Conservation (phyloP, 2,113 vertebrate genomes). For the Thermophis baileyi region DNA sequence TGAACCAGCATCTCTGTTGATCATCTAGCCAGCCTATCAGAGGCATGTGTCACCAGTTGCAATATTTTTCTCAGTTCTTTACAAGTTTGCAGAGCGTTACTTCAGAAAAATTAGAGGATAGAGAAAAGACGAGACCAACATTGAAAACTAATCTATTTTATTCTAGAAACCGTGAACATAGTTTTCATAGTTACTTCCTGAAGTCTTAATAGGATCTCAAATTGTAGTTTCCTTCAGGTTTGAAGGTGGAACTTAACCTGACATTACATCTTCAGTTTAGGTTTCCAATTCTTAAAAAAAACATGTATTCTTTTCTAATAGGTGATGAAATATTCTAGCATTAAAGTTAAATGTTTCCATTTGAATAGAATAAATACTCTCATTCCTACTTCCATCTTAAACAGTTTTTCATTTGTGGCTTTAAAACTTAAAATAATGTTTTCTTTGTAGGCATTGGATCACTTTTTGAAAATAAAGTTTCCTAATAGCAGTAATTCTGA, state of each 20-base stretch:
- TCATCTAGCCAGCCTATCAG: neutral
- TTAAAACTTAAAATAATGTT: neutral
- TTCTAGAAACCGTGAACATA: neutral
- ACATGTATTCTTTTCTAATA: neutral
- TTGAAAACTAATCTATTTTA: neutral
- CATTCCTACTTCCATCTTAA: neutral
- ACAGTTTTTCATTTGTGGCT: neutral
- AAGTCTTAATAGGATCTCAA: neutral
- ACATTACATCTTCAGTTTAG: neutral
- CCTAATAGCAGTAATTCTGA: slow-evolving; percentile 58
- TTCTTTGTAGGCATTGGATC: slow-evolving; percentile 76
- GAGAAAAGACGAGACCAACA: neutral
- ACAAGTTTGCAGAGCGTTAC: neutral
- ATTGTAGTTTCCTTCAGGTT: neutral
- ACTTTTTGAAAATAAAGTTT: slow-evolving; percentile 75
- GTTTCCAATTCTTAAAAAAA: neutral
- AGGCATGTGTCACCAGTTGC: neutral
- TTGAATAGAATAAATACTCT: neutral
- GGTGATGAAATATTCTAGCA: neutral
- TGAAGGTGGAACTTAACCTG: neutral
- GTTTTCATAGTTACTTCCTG: neutral
- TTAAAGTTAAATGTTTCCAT: neutral
- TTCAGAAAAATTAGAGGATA: neutral
- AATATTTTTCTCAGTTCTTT: neutral
- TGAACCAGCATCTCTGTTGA: neutral